Conservation (phyloP, 2,888 invertebrate genomes). For the Molanna angustata region DNA sequence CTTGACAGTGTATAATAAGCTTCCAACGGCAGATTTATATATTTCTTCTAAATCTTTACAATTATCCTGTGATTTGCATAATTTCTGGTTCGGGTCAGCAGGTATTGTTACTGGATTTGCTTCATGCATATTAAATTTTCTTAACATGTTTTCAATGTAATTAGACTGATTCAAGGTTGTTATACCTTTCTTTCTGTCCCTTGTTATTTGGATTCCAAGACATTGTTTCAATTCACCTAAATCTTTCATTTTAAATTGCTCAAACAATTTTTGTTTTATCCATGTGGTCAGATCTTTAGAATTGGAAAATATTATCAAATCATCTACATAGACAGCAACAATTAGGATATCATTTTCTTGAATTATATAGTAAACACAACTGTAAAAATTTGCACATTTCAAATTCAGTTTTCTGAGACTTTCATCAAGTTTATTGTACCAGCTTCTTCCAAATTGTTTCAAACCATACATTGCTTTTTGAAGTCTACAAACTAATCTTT, state of each 20-base stretch:
- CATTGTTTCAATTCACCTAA: constrained; percentile 1
- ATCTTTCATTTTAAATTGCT: constrained; percentile 2
- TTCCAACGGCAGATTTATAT: constrained; percentile 3
- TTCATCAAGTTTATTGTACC: background rate
- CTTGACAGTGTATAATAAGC: constrained; percentile 1
- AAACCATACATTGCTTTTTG: constrained; percentile 3
- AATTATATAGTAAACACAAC: constrained; percentile 1
- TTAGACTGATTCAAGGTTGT: background rate
- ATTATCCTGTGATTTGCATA: background rate
- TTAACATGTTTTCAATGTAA: constrained; percentile 4
- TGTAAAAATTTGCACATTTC: constrained; percentile 1
- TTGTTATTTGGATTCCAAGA: background rate
- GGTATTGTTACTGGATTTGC: constrained; percentile 1
- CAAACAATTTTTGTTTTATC: background rate
- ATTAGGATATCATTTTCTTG: background rate
- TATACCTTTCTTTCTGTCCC: constrained; percentile 1
- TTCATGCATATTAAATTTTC: constrained; percentile 5
- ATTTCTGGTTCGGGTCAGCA: background rate
- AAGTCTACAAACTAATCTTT: constrained; percentile 2
- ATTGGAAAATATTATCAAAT: constrained; percentile 3
- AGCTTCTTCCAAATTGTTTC: constrained; percentile 1
- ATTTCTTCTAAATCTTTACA: background rate
- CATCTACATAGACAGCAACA: constrained; percentile 1
- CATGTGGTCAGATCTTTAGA: background rate
- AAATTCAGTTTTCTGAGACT: background rate